These are phyloP conservation scores for Alcedo quadribrachys DNA, from an alignment of 2,797 vertebrate species.

Conservation along the genomic window DNA sequence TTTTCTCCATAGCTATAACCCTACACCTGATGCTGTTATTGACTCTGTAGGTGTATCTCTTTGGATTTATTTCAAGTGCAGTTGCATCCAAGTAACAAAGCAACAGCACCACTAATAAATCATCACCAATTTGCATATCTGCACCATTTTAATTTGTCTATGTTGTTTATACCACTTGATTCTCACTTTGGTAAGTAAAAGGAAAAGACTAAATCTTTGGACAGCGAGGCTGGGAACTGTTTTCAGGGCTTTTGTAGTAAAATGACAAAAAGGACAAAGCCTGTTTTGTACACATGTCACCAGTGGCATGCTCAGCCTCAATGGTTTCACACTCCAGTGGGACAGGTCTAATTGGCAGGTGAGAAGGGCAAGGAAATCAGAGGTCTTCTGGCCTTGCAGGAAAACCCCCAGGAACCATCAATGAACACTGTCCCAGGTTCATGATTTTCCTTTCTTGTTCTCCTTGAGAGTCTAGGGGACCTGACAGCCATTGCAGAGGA, in stretches of 20 bases:
- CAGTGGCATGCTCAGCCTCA: neutral
- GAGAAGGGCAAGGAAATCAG: neutral
- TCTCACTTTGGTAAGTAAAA: neutral
- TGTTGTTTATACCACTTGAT: neutral
- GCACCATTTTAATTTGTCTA: neutral
- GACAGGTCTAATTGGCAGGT: neutral
- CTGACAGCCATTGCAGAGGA: neutral
- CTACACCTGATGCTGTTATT: neutral
- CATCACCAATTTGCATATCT: neutral
- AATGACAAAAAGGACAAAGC: neutral
- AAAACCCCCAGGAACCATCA: neutral
- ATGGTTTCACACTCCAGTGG: neutral
- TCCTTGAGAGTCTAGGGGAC: neutral
- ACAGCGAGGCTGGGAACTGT: neutral
- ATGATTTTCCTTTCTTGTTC: neutral
- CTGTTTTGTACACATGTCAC: neutral
- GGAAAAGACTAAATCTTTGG: neutral
- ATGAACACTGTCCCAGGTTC: neutral
- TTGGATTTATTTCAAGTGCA: neutral
- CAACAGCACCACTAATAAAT: neutral
- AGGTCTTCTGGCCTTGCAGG: neutral
- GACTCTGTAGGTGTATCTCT: neutral
- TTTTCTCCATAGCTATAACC: neutral
- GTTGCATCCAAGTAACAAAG: neutral
- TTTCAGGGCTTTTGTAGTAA: neutral